These are phyloP conservation scores for Varanus salvator DNA, from an alignment of 2,113 vertebrate genomes.

Conservation along the genomic window DNA sequence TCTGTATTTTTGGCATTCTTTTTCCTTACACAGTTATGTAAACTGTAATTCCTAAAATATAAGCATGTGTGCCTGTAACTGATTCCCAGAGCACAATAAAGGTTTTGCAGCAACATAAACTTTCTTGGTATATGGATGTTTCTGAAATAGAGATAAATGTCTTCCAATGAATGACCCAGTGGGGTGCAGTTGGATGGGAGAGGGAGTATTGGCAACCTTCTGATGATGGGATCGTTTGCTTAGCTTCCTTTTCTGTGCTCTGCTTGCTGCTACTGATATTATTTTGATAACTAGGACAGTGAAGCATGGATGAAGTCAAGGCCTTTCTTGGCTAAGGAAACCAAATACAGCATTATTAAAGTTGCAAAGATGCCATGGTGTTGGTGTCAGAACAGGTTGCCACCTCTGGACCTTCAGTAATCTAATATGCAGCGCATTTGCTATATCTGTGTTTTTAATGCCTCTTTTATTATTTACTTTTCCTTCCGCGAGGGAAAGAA, in stretches of 20 bases:
- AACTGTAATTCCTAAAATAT: background rate
- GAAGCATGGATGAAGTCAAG: background rate
- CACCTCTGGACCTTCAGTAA: background rate
- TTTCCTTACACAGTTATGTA: background rate
- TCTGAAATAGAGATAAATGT: background rate
- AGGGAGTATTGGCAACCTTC: background rate
- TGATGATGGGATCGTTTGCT: constrained; percentile 9
- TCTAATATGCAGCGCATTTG: background rate
- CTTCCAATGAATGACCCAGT: background rate
- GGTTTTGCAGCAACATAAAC: background rate
- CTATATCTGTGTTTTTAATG: background rate
- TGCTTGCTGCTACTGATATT: background rate
- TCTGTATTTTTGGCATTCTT: background rate
- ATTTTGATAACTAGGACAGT: background rate
- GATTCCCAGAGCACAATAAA: background rate
- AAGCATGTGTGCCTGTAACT: background rate
- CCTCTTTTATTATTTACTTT: background rate
- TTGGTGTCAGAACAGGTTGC: background rate
- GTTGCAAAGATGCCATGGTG: background rate
- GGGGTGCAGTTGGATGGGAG: background rate
- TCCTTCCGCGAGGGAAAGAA: fast-evolving
- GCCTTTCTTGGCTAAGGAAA: constrained; percentile 31
- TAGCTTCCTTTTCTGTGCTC: background rate
- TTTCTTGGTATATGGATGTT: background rate
- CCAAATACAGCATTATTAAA: background rate